Base-by-base conservation (phyloP, 92 coral and sea anemone species). In the Epizoanthus stellaris region DNA sequence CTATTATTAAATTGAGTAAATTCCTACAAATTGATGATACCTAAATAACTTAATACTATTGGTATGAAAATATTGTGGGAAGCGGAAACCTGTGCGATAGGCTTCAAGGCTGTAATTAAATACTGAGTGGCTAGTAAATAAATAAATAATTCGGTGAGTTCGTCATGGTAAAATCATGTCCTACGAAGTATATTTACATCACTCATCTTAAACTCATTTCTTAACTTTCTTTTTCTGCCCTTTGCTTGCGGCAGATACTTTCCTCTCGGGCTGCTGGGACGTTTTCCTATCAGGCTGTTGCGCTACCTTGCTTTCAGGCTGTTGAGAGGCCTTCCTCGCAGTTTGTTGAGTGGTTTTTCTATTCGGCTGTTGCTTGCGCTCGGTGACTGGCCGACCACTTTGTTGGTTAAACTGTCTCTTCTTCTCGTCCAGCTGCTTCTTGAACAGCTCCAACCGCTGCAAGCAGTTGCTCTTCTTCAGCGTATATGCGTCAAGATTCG, bases 391-490 rank as follows among this genome's bases (percentile, higher is more conserved):
- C 71, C 92, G 92, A 17, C 88, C 80, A n/a, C 47, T 80, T 59
- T 94, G 92, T 49, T 91, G 90, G 16, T 95, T 89, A 40, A 94
- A 85, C 85, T 93, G 97, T 21, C 86, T 81, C 42, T 82, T 65
- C 60, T 95, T 91, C 66, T 91, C 97, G 52, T 90, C 90, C 39
- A 95, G 89, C 54, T 91, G 91, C 77, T 86, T 93, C 79, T 90
- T 92, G 69, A 93, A 91, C 76, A 95, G 67, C 63, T 90, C 89
- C 52, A 92, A 80, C 52, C 95, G 80, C 68, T 88, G 93, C 3
- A 95, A 64, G 62, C 95, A 90, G 82, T 94, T 91, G 63, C 93
- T 80, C 67, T 88, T 91, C 75, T 95, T 95, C 80, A 95, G 82
- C 13, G 88, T 92, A 16, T 89, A 83, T 5, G 95, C 88, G 70